These are phyloP conservation scores for Allygus modestus DNA, from an alignment of 2,888 invertebrate species.

Conservation along the genomic window DNA sequence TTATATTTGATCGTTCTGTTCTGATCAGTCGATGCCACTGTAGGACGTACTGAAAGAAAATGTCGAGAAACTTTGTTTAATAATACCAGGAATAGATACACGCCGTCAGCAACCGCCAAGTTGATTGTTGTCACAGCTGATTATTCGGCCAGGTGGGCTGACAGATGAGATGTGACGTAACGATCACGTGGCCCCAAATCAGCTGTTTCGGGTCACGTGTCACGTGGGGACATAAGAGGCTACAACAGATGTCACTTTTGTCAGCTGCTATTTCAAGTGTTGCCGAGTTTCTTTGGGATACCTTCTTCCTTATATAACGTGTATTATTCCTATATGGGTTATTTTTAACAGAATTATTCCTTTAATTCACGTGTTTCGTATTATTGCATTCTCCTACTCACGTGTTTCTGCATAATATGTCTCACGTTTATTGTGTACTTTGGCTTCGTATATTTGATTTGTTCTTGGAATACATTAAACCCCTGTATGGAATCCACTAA, in stretches of 20 bases:
- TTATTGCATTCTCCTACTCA: background rate
- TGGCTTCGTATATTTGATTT: too few relatives aligned
- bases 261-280: background rate
- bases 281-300: background rate
- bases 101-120: too few relatives aligned
- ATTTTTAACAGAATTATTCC: background rate
- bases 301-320: background rate
- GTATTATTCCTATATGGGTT: background rate
- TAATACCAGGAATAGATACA: too few relatives aligned
- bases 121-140: constrained; percentile 13
- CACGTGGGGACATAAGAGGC: background rate
- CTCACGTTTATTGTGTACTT: too few relatives aligned
- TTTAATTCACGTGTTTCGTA: background rate
- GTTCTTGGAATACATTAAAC: too few relatives aligned
- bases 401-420: too few relatives aligned
- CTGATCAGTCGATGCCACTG: too few relatives aligned
- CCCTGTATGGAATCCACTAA: too few relatives aligned
- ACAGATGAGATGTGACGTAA: background rate
- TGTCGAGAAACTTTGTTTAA: too few relatives aligned
- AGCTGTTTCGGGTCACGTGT: constrained; percentile 2
- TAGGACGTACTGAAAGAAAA: too few relatives aligned
- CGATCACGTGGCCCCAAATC: background rate
- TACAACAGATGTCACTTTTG: background rate
- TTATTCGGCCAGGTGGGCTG: background rate
- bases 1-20: too few relatives aligned